Conservation (phyloP, 2,888 invertebrate genomes). For the Pachliopta kotzebuea region DNA sequence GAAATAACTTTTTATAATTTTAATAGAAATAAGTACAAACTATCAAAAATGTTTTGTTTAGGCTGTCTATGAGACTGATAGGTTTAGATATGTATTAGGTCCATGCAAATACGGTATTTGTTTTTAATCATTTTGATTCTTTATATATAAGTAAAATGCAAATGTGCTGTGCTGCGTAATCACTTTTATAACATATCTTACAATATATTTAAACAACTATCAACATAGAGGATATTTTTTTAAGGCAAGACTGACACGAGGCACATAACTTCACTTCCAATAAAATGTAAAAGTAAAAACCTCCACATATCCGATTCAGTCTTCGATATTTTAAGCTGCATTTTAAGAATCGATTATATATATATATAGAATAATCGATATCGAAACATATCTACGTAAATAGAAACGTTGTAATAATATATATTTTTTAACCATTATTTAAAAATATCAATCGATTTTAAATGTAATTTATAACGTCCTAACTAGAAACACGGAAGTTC, state of each 20-base stretch:
- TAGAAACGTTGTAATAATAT: background rate
- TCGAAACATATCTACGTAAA: background rate
- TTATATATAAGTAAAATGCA: too few species aligned
- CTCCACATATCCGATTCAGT: constrained; percentile 1
- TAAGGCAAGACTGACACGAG: constrained; percentile 59
- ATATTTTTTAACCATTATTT: background rate
- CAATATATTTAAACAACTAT: too few species aligned
- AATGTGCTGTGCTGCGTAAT: too few species aligned
- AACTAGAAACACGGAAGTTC: constrained; percentile 25
- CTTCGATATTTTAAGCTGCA: constrained; percentile 7
- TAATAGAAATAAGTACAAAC: background rate
- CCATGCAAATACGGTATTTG: background rate
- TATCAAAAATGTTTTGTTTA: background rate
- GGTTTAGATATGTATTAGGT: constrained; percentile 1
- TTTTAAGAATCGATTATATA: background rate
- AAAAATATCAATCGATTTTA: background rate
- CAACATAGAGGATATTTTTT: constrained; percentile 30
- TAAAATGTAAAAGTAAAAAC: constrained; percentile 11
- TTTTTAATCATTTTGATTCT: too few species aligned
- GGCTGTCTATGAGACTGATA: background rate
- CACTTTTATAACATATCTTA: too few species aligned
- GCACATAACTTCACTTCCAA: constrained; percentile 38
- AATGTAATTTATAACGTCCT: constrained; percentile 1
- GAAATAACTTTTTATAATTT: background rate
- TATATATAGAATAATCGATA: background rate